Percentiles rank a stretch among this genome's conserved stretches.
Conservation (phyloP, 2,888 invertebrate species). For the Periphyllus acericola region DNA sequence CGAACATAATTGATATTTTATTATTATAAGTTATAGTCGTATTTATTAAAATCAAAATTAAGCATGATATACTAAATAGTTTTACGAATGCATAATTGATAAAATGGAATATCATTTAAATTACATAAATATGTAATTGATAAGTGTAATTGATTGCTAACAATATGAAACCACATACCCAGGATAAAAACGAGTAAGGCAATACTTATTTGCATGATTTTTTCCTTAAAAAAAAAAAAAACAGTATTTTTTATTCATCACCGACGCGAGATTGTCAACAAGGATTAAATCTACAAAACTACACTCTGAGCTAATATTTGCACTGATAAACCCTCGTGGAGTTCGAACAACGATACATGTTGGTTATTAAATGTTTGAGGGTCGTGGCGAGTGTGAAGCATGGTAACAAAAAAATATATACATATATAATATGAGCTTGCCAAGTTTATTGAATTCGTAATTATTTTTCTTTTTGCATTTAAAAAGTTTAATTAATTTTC, state of each 20-base stretch:
- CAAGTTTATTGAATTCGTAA: slow-evolving; percentile 9
- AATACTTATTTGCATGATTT: neutral
- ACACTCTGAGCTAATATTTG: slow-evolving; percentile 22
- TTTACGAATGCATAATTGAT: too few species aligned
- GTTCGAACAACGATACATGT: neutral
- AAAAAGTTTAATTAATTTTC: slow-evolving; percentile 46
- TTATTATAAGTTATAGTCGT: too few species aligned
- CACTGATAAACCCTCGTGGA: slow-evolving; percentile 11
- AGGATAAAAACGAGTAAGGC: neutral
- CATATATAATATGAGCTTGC: neutral
- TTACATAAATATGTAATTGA: too few species aligned
- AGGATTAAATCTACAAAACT: slow-evolving; percentile 11
- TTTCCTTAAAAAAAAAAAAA: neutral
- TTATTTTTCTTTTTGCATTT: slow-evolving; percentile 18
- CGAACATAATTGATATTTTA: too few species aligned
- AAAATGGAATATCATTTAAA: neutral
- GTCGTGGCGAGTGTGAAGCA: neutral
- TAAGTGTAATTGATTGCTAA: too few species aligned
- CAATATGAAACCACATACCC: neutral
- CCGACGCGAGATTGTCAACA: neutral
- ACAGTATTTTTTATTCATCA: neutral
- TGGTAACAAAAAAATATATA: slow-evolving; percentile 6
- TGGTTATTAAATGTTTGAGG: slow-evolving; percentile 14
- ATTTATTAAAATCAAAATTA: too few species aligned
- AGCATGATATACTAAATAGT: too few species aligned